Evolutionary conservation across 2,888 invertebrate species (phyloP), one percentile per base, ranked within the genome.

Genomic region (Sinohyriopsis cumingii): DNA sequence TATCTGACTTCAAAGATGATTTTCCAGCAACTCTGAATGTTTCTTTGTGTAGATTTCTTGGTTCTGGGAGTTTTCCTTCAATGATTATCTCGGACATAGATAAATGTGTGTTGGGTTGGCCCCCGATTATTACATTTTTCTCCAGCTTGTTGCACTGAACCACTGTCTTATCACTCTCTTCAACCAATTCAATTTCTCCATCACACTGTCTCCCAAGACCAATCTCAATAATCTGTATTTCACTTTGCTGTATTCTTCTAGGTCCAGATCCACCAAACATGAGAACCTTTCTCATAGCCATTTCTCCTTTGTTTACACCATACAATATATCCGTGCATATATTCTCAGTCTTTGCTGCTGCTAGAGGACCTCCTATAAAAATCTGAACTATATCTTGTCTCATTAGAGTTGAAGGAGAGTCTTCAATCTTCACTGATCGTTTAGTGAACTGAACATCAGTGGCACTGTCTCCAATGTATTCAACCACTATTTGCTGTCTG

Each of bases 141-240:
- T 45, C 45, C 45, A 45, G 3, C 15, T 45, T 45, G 45, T 45
- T 45, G 45, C 45, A 45, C 45, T 45, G 45, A 15, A 45, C 15
- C 15, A 45, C 45, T 45, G 45, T 45, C 45, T 12, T 45, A 45
- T 59, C 22, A 19, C 53, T 33, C 22, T 60, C 66, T 19, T 66
- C 53, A 66, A 66, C 55, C 22, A 66, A 45, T 45, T 45, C 24
- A 60, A 60, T 24, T 22, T 25, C 5, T 24, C 60, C 28, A 3
- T 73, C 62, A 56, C 76, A 76, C 15, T 24, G 55, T 25, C 64
- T 69, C 54, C 73, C 69, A 2, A 76, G 55, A 57, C 73, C 71
- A 62, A 76, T 69, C 53, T 73, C 54, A 54, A 73, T 55, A 59
- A 71, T 63, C 59, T 73, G 73, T 61, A 70, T 72, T 67, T 71